phyloP scores from a whole-genome alignment of 2,797 vertebrate species.

The Toxotes lorentzi region DNA sequence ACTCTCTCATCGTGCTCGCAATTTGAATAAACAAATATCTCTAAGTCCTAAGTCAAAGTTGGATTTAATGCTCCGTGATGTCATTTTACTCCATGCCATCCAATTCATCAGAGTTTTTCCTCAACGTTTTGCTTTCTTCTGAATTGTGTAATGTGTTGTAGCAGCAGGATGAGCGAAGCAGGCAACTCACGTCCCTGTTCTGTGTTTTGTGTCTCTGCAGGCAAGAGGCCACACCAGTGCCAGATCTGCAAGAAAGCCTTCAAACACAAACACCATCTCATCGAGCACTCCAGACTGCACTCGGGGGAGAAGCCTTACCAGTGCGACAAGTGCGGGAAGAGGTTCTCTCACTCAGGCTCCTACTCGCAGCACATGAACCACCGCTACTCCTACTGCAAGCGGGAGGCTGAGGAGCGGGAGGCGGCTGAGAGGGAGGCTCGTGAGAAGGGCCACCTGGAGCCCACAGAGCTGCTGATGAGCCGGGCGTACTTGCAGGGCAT shows the following conservation, averaged over 20 bases:
- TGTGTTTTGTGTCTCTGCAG: slow-evolving; percentile 85
- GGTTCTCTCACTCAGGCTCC: slow-evolving; percentile 98
- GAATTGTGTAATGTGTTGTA: slow-evolving; percentile 73
- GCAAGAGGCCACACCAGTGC: slow-evolving; percentile 99
- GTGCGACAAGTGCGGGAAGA: slow-evolving; percentile 98
- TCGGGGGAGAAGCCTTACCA: slow-evolving; percentile 99
- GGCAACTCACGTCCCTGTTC: slow-evolving; percentile 45
- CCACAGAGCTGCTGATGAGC: slow-evolving; percentile 98
- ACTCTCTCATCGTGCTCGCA: slow-evolving; percentile 64
- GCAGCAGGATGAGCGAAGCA: slow-evolving; percentile 26
- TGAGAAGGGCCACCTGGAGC: slow-evolving; percentile 96
- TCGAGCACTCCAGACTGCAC: slow-evolving; percentile 98
- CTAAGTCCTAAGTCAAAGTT: slow-evolving; percentile 58
- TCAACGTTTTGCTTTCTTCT: slow-evolving; percentile 64
- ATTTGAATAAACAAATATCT: slow-evolving; percentile 75
- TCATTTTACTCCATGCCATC: slow-evolving; percentile 73
- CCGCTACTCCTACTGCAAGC: slow-evolving; percentile 99
- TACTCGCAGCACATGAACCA: slow-evolving; percentile 99
- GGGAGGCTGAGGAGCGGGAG: slow-evolving; percentile 97
- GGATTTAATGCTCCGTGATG: slow-evolving; percentile 60
- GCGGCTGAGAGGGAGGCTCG: slow-evolving; percentile 95
- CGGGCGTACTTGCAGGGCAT: slow-evolving; percentile 97
- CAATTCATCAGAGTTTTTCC: slow-evolving; percentile 66
- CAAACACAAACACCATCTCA: slow-evolving; percentile 99
- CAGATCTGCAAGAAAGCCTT: slow-evolving; percentile 99